These are phyloP conservation scores for Altica lythri DNA, from an alignment of 2,888 invertebrate species.

Conservation along the genomic window DNA sequence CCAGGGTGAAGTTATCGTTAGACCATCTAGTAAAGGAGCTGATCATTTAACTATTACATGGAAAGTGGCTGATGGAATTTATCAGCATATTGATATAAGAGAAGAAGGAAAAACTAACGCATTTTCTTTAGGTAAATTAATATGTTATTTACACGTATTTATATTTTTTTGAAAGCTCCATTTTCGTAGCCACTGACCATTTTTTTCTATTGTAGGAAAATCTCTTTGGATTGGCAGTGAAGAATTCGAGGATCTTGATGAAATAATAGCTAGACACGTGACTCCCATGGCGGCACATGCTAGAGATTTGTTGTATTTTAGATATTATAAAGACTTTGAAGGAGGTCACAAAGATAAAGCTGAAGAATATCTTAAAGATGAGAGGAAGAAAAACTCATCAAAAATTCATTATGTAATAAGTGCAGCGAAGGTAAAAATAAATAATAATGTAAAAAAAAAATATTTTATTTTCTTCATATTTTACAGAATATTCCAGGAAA, in stretches of 20 bases:
- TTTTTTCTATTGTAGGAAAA: constrained; percentile 77
- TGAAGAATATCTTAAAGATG: constrained; percentile 85
- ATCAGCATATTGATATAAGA: constrained; percentile 94
- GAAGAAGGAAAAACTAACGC: constrained; percentile 97
- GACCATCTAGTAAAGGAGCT: constrained; percentile 93
- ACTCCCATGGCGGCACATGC: constrained; percentile 96
- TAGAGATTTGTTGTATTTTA: constrained; percentile 87
- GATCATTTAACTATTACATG: constrained; percentile 98
- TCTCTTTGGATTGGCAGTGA: constrained; percentile 86
- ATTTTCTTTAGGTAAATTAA: constrained; percentile 78
- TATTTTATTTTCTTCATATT: constrained; percentile 16
- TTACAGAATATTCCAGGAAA: constrained; percentile 81
- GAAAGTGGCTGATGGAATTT: constrained; percentile 94
- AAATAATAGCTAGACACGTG: constrained; percentile 96
- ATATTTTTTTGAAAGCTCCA: not conserved
- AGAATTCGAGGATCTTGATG: constrained; percentile 98
- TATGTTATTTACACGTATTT: constrained; percentile 2
- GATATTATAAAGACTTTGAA: constrained; percentile 81
- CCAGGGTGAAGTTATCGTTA: constrained; percentile 94
- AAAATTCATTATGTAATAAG: constrained; percentile 90
- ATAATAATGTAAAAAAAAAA: not conserved
- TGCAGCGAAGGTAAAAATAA: constrained; percentile 66
- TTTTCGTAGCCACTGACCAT: not conserved
- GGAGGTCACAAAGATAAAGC: constrained; percentile 84
- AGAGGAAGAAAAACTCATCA: constrained; percentile 83